Percentiles rank a stretch among this genome's conserved stretches.
Evolutionary conservation across 2,113 vertebrate genomes (phyloP).

Genomic region (Hipposideros armiger): DNA sequence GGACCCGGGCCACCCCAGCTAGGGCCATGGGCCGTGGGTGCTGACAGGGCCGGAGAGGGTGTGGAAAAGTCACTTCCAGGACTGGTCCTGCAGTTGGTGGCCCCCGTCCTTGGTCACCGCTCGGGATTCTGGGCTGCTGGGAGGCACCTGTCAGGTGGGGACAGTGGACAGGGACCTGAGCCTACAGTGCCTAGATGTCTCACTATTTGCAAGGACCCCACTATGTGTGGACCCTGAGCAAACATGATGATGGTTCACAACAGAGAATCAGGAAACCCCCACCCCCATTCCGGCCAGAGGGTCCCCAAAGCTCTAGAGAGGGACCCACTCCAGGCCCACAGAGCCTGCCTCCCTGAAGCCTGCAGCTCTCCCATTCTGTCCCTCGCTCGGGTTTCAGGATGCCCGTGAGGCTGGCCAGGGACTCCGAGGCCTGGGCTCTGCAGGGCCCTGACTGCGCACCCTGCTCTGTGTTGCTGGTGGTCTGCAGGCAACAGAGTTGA

Average conservation of each 20-base stretch:
- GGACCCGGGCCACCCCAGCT: accelerated
- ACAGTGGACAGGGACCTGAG: accelerated
- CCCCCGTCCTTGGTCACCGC: background rate
- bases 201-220: too few species aligned
- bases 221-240: accelerated
- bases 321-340: background rate
- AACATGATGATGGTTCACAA: accelerated
- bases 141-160: background rate
- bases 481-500: background rate
- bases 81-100: accelerated
- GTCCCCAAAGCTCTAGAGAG: background rate
- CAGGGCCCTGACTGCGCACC: background rate
- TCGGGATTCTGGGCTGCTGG: accelerated
- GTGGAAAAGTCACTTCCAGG: background rate
- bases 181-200: accelerated
- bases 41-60: background rate
- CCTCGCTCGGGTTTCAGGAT: accelerated
- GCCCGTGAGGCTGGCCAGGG: accelerated
- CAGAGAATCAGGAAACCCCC: background rate
- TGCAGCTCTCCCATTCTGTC: accelerated
- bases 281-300: too few species aligned
- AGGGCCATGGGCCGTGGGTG: background rate
- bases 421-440: background rate
- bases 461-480: accelerated
- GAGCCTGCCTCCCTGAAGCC: background rate